Base-by-base conservation (phyloP, 1,140 invertebrate species). In the Zaprionus inermis region DNA sequence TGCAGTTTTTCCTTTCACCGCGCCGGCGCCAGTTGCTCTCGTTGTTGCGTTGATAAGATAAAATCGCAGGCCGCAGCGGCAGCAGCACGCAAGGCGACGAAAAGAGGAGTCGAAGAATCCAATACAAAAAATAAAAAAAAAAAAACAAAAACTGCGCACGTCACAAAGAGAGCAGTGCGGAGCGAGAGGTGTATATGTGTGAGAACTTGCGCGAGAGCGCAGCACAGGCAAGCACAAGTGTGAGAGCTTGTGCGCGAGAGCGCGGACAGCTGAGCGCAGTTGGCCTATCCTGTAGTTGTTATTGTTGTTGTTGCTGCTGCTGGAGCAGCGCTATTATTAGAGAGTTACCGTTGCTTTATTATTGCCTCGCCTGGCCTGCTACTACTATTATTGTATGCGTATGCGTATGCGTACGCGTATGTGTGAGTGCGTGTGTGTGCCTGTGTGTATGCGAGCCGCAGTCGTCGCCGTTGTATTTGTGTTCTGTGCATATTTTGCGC, bases 401-500 rank as follows among this genome's bases (percentile, higher is more conserved):
- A 30, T 34, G 65, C 49, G 46, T 34, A 55, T 32, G 41, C 1
- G 38, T 6, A 1, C n/a, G 3, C 18, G 22, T 44, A 12, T n/a
- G 20, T 30, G 34, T 28, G 30, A 51, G 30, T n/a, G 30, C 46
- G 24, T 65, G 36, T 56, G 59, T 38, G 30, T 44, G 54, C 46
- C 65, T 46, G 58, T 54, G 49, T 22, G 49, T 46, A 51, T 54
- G 68, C 22, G 44, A 51, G 38, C 14, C 32, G 46, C 67, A 51
- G 38, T 10, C 32, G 46, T 72, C 52, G 55, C 63, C 59, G 63
- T 67, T 67, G 70, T 73, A 22, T 77, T 80, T 74, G 66, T 88
- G 84, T 88, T 82, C 84, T 89, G 78, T 88, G 83, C 84, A 88
- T 88, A 88, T 89, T 88, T 88, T 83, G 84, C 84, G 76, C 66